phyloP scores from a whole-genome alignment of 2,797 vertebrate species.

The Myripristis murdjan region DNA sequence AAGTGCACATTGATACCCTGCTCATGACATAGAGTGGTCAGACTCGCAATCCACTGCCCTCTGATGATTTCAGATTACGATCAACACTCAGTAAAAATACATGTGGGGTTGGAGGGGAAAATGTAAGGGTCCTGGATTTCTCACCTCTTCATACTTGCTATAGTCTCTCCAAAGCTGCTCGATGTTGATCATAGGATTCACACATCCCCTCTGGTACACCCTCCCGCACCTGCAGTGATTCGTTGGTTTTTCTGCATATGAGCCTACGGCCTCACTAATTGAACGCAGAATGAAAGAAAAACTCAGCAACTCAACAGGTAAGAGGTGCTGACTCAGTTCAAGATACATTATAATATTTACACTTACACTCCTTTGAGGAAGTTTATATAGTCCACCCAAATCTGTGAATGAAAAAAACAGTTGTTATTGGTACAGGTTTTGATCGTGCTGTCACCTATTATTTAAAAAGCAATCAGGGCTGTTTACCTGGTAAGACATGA shows the following conservation, averaged over 20 bases:
- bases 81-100: not conserved
- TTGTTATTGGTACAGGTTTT: conserved; percentile 7
- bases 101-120: not conserved
- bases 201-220: conserved; percentile 98
- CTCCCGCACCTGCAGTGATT: conserved; percentile 97
- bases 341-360: not conserved
- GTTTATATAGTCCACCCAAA: conserved; percentile 99
- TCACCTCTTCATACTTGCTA: conserved; percentile 99
- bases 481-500: conserved; percentile 98
- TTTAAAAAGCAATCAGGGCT: not conserved
- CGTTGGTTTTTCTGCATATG: conserved; percentile 99
- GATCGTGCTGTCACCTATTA: not conserved
- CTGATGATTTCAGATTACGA: not conserved
- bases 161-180: conserved; percentile 99
- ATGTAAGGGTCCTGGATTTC: not conserved
- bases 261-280: conserved; percentile 96
- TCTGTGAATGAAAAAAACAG: conserved; percentile 80
- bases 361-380: conserved; percentile 99
- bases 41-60: not conserved
- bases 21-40: conserved; percentile 49
- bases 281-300: not conserved
- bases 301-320: not conserved
- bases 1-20: conserved; percentile 99
- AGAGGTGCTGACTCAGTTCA: not conserved
- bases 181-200: conserved; percentile 99